Base-by-base conservation (phyloP, 2,888 invertebrate species). In the Notodonta dromedarius region DNA sequence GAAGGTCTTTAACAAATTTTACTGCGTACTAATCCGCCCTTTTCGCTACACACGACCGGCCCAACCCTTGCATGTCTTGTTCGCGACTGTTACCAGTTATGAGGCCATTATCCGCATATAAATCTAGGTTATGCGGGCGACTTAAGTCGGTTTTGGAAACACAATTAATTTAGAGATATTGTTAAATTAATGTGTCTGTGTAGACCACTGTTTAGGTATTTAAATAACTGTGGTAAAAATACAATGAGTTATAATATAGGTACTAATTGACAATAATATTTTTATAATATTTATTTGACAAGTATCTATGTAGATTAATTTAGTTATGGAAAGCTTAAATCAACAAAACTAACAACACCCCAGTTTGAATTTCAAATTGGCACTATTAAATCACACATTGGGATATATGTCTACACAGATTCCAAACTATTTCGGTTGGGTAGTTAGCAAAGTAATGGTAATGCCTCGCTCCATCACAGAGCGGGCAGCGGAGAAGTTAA, bases 1-100 rank as follows among this genome's bases (percentile, higher is more conserved):
- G 73, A 76, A 81, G 76, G 80, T 88, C 88, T 90, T 90, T 90
- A 92, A 90, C 93, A 91, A 93, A 93, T 93, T 93, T 91, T 89
- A 91, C 91, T 87, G 87, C 82, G 78, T 76, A 83, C 89, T 91
- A 92, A 93, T 92, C 93, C 92, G 83, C 82, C 90, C 87, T 89
- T 87, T 86, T 86, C 84, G 81, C 78, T 79, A 83, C 80, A 83
- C 72, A 79, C 80, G 80, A 75, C 76, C 67, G 70, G 60, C 60
- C 62, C 75, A 76, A 82, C 88, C 87, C 86, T 85, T 76, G 86
- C 85, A 88, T 86, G 89, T 86, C 90, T 87, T 90, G 90, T 90
- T 86, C 82, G 80, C 74, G 69, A 74, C 77, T 77, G 80, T 79
- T 74, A 78, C 84, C 85, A 84, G 86, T 89, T 89, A 90, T 87